Evolutionary conservation across 2,113 vertebrate species (phyloP), one percentile per base, ranked within the genome.

Genomic region (Herpailurus yagouaroundi): DNA sequence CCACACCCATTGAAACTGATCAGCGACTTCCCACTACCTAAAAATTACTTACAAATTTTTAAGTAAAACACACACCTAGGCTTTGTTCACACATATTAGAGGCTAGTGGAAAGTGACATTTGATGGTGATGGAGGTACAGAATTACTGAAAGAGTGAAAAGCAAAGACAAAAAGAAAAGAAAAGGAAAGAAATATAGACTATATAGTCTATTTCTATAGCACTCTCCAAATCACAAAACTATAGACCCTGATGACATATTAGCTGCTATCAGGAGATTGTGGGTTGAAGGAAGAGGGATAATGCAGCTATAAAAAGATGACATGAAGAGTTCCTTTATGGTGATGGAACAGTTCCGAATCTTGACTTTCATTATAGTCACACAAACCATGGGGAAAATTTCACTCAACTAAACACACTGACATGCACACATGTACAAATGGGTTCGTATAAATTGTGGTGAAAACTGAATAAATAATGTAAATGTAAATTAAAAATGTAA

Each of bases 251-350:
- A 38, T 8, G 68, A 18, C 25, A 13, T 19, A 19, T 57, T 77
- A 50, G 55, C 41, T 2, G 4, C 36, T n/a, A 2, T 31, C 41
- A 36, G 13, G 1, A 3, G 4, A 5, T 11, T 48, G 5, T 27
- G 15, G 2, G 15, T 1, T 45, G 36, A 19, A 11, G 36, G 23
- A 77, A 10, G 7, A 29, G 18, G 6, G 31, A 18, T 60, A 33
- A 2, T 27, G 5, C 11, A 52, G 1, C 55, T 16, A 81, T 19
- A 21, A 83, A 74, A 1, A 1, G 19, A 4, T 2, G 1, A 16
- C 3, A 55, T 2, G 27, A 68, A n/a, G 10, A 52, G 8, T 31
- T 96, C 14, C 9, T 38, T 80, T 50, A 48, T 50, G 64, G 16
- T 33, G 21, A 80, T 27, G 3, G 6, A 38, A 29, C 5, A 36